phyloP scores from a whole-genome alignment of 2,888 invertebrate genomes.

The Dicyrtoma fusca region DNA sequence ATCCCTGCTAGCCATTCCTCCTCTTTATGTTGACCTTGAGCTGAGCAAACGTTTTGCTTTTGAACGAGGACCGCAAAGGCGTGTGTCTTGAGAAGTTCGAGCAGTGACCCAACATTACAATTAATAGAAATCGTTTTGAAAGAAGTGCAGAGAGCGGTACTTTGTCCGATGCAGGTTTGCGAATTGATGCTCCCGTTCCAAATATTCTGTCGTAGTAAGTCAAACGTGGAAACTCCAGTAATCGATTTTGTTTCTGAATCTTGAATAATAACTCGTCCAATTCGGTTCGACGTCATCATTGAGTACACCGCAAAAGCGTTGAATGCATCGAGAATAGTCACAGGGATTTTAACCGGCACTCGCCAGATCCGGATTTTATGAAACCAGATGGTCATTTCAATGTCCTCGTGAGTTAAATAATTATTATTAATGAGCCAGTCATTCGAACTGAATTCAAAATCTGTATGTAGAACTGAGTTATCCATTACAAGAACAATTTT shows the following conservation, averaged over 20 bases:
- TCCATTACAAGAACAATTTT: conserved; percentile 13
- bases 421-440: conserved; percentile 5
- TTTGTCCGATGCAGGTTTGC: background rate
- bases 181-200: background rate
- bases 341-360: conserved; percentile 7
- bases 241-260: background rate
- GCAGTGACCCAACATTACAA: background rate
- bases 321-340: background rate
- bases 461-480: conserved; percentile 4
- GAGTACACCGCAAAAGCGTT: conserved; percentile 13
- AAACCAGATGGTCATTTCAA: conserved; percentile 1
- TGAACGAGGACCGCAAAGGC: background rate
- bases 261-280: conserved; percentile 4
- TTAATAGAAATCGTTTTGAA: conserved; percentile 11
- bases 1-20: conserved; percentile 6
- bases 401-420: conserved; percentile 1
- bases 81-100: conserved; percentile 1
- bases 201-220: background rate
- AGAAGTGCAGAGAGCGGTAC: background rate
- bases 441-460: conserved; percentile 9
- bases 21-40: background rate
- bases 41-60: conserved; percentile 3
- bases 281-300: conserved; percentile 2
- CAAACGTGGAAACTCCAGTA: background rate
- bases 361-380: conserved; percentile 14